phyloP scores from a whole-genome alignment of 2,888 invertebrate genomes.

The Orchestes rusci region DNA sequence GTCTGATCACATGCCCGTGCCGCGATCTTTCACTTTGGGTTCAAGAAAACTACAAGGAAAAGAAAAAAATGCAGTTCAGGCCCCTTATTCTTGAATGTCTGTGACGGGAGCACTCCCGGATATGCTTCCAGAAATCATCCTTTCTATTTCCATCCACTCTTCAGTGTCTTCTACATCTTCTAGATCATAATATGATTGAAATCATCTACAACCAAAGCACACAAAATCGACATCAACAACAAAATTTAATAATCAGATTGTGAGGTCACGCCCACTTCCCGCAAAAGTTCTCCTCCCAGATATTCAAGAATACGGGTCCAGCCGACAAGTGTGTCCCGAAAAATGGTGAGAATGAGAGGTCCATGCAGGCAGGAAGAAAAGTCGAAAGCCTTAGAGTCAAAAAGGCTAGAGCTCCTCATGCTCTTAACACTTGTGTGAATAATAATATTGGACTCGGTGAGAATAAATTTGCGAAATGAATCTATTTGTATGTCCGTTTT shows the following conservation, averaged over 20 bases:
- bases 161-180: too few relatives aligned
- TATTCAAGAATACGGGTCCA: background rate
- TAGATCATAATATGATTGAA: too few relatives aligned
- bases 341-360: background rate
- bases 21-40: background rate
- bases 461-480: background rate
- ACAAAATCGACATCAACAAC: too few relatives aligned
- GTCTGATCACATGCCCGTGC: background rate
- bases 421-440: background rate
- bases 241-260: too few relatives aligned
- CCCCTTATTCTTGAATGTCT: too few relatives aligned
- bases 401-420: background rate
- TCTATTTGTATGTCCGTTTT: background rate
- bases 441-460: background rate
- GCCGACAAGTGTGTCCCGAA: background rate
- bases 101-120: too few relatives aligned
- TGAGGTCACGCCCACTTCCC: too few relatives aligned
- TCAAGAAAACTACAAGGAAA: background rate
- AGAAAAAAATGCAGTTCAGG: too few relatives aligned
- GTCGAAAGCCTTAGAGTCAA: background rate
- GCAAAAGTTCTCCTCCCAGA: too few relatives aligned
- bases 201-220: too few relatives aligned
- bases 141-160: too few relatives aligned
- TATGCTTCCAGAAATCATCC: too few relatives aligned
- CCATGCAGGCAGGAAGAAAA: background rate